These are phyloP conservation scores for Andrena hattorfiana DNA, from an alignment of 2,888 invertebrate species.

Conservation along the genomic window DNA sequence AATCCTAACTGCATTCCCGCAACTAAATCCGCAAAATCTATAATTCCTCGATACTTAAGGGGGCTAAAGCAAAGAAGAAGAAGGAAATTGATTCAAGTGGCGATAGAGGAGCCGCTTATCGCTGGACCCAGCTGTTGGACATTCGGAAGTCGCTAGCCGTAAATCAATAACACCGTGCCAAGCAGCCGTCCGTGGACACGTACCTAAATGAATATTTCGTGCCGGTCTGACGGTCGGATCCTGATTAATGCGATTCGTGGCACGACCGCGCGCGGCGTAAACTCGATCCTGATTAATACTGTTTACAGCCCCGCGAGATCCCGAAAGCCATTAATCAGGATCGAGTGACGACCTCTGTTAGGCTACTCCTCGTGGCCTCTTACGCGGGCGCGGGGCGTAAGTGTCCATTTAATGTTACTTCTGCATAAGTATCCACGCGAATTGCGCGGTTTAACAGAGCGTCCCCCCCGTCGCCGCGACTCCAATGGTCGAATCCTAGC, in stretches of 20 bases:
- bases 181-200: conserved; percentile 56
- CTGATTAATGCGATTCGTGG: conserved; percentile 76
- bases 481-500: neutral
- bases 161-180: conserved; percentile 66
- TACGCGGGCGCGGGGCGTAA: conserved; percentile 42
- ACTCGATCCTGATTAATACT: conserved; percentile 80
- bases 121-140: conserved; percentile 52
- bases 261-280: conserved; percentile 70
- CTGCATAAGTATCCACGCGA: conserved; percentile 43
- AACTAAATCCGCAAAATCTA: neutral
- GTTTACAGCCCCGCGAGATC: conserved; percentile 74
- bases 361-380: conserved; percentile 57
- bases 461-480: neutral
- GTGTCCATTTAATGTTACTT: conserved; percentile 59
- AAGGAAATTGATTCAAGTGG: conserved; percentile 9
- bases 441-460: conserved; percentile 36
- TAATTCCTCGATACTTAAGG: neutral
- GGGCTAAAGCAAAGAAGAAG: neutral
- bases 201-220: conserved; percentile 71
- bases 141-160: conserved; percentile 68
- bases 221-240: conserved; percentile 62
- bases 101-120: conserved; percentile 37
- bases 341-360: conserved; percentile 74
- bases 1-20: neutral
- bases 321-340: conserved; percentile 77